Base-by-base conservation (phyloP, 2,113 vertebrate species). In the Lutjanus erythropterus region DNA sequence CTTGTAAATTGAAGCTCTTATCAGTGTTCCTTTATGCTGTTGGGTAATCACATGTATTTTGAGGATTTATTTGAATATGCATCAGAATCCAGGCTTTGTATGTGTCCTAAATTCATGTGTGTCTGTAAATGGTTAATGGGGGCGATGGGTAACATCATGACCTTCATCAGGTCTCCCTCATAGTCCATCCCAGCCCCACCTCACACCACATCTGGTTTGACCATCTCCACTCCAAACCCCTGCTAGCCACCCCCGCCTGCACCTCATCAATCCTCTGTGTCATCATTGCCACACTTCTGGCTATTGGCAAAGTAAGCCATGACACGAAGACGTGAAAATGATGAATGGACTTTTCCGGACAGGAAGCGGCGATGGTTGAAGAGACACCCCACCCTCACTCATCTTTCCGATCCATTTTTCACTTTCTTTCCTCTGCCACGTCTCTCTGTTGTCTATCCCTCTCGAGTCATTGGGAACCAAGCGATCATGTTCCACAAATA, bases 201-300 rank as follows among this genome's bases (percentile, higher is more conserved):
- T 90, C 74, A 68, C 77, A 75, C 85, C 75, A 92, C 94, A 94
- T 94, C 93, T 95, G 94, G 92, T 94, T 94, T 93, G 92, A 92
- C 89, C 95, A 95, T 93, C 93, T 90, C 80, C 69, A 81, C 84
- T 86, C 85, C 79, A 87, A 86, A 87, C 86, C 87, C 88, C 80
- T 86, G 85, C 84, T 85, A 81, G 72, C 78, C 82, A 83, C 88
- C 91, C 86, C 89, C 65, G 77, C 87, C 92, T 90, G 85, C 84
- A 91, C 87, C 90, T 94, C 94, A 95, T 95, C 92, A 93, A 94
- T 95, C 94, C 86, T 93, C 16, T 16, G 87, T 94, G 94, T 95
- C 91, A 91, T 92, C 92, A 64, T 92, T 90, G 91, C 93, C 91
- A 94, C 92, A 90, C 86, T 93, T 89, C 83, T 81, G 77, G 85